Evolutionary conservation across 1,140 invertebrate species (phyloP), one percentile per base, ranked within the genome.

Genomic region (Calycopis cecrops): DNA sequence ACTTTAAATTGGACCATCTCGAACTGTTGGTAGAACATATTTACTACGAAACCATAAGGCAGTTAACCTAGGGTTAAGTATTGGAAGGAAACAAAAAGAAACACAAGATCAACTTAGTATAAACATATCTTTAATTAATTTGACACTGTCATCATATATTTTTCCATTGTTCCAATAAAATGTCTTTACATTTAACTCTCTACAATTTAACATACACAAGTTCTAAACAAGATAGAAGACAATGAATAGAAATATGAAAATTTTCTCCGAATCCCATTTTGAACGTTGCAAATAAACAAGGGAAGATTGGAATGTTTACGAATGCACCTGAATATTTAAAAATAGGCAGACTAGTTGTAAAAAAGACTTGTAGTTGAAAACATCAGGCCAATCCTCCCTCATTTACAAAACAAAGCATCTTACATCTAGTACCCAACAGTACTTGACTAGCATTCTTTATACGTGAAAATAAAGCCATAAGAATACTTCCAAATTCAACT

Each of bases 101-200:
- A 81, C 70, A 63, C 65, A 59, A 47, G 12, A 58, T 57, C n/a
- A 63, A 66, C 67, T 67, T 71, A 73, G 70, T 79, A 79, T 73
- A 79, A 83, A 85, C 76, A 77, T 78, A 77, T 72, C 71, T 83
- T 79, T 79, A 44, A 80, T 77, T 81, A 79, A 80, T 77, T 83
- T 83, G 79, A 85, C 81, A 83, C 75, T 55, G 81, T 85, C 81
- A 85, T 80, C 68, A 75, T 73, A 75, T 71, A 77, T 71, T 75
- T 6, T 73, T 72, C 72, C 69, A 67, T 73, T 63, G 61, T 77
- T 76, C 66, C 73, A 71, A 79, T 73, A 66, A 60, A 67, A 76
- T 67, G 67, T 67, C 66, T 71, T 65, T 67, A 48, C 64, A 75
- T 71, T 71, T 67, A 71, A 75, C 69, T 72, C 72, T 69, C 71